Evolutionary conservation across 2,888 invertebrate genomes (phyloP).

Genomic region (Hemicrepidius hirtus): DNA sequence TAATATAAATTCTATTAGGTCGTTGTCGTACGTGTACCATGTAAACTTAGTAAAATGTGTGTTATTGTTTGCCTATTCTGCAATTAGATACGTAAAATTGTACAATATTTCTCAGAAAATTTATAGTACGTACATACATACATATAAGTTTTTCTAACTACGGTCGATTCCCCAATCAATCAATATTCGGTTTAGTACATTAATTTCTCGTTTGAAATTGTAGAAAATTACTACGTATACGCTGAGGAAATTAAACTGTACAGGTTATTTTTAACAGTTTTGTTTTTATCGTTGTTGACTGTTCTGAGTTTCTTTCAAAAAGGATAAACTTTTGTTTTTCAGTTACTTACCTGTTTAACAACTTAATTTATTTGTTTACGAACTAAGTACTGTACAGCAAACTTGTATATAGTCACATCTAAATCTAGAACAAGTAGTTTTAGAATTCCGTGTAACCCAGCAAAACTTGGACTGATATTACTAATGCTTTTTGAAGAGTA

Average conservation of each 20-base stretch:
- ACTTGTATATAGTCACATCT: constrained; percentile 59
- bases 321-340: constrained; percentile 35
- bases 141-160: background rate
- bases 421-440: constrained; percentile 56
- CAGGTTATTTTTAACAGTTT: constrained; percentile 45
- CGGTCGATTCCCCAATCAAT: constrained; percentile 13
- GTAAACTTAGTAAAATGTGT: constrained; percentile 61
- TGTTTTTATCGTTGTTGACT: constrained; percentile 58
- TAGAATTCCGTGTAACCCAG: constrained; percentile 62
- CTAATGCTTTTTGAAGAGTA: constrained; percentile 62
- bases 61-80: constrained; percentile 60
- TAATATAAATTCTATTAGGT: constrained; percentile 69
- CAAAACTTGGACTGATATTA: constrained; percentile 68
- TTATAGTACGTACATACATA: background rate
- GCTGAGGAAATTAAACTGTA: constrained; percentile 49
- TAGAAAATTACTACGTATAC: constrained; percentile 53
- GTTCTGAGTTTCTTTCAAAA: constrained; percentile 39
- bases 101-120: constrained; percentile 69
- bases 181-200: constrained; percentile 17
- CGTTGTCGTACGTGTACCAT: constrained; percentile 68
- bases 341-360: constrained; percentile 31
- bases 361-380: constrained; percentile 43
- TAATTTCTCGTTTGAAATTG: constrained; percentile 55
- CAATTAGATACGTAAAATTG: constrained; percentile 71
- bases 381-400: constrained; percentile 59